Conservation (phyloP, 2,797 vertebrate genomes). For the Chiloscyllium punctatum region DNA sequence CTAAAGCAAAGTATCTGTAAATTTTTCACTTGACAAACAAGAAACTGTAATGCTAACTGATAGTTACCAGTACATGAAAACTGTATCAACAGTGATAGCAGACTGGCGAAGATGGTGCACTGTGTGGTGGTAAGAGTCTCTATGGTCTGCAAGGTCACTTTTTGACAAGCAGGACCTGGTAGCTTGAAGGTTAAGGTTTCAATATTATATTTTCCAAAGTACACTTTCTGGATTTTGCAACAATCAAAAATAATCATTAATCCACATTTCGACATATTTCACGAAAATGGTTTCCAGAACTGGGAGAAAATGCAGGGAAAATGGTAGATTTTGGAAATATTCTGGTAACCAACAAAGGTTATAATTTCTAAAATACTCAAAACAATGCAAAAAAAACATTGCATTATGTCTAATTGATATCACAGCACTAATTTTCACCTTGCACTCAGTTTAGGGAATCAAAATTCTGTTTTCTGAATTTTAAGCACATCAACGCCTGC, state of each 20-base stretch:
- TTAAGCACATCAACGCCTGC: neutral
- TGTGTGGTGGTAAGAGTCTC: neutral
- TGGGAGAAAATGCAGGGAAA: neutral
- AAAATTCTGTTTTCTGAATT: neutral
- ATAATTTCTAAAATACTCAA: neutral
- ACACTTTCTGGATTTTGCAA: slow-evolving; percentile 19
- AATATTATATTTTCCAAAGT: neutral
- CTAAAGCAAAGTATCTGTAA: neutral
- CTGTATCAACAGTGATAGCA: slow-evolving; percentile 19
- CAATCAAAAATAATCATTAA: slow-evolving; percentile 23
- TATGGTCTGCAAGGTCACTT: slow-evolving; percentile 12
- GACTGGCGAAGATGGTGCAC: neutral
- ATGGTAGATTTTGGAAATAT: neutral
- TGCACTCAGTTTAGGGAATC: neutral
- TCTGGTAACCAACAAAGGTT: neutral
- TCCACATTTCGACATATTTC: neutral
- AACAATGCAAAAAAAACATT: neutral
- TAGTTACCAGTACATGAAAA: neutral
- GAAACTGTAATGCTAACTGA: neutral
- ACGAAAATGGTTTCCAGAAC: neutral
- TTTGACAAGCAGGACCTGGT: neutral
- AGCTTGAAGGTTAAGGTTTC: slow-evolving; percentile 19
- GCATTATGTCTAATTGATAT: neutral
- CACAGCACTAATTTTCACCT: neutral
- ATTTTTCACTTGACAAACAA: neutral